Base-by-base conservation (phyloP, 2,797 vertebrate species). In the Zalophus californianus region DNA sequence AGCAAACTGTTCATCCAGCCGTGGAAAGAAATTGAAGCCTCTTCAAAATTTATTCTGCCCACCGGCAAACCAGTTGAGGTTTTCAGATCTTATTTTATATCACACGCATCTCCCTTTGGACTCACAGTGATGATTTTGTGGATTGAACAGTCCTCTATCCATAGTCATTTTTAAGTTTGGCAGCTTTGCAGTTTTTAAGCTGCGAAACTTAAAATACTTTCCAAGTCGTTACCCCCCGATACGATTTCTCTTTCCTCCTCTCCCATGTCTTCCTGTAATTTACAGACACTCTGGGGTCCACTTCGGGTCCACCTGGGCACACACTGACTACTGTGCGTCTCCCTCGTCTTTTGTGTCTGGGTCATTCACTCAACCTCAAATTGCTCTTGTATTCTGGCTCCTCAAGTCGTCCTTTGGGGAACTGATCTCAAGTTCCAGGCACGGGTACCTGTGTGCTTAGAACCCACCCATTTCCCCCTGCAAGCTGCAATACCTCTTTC, bases 21-120 rank as follows among this genome's bases (percentile, higher is more conserved):
- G 50, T 48, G 50, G 54, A 82, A 93, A 94, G 68, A 80, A 77
- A 95, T 1, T 35, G n/a, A 83, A 96, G 83, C 35, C 62, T 7
- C 79, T 52, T 89, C 83, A 73, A 80, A 93, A 97, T 82, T 52
- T 72, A 80, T 38, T 66, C 68, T 94, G 94, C 23, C 29, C 94
- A 66, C 2, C 56, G 29, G 79, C 48, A 90, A 91, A 77, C 64
- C 29, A 77, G 25, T 72, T 79, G 80, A 89, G 21, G 27, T 73
- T 87, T 48, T 75, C 94, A 60, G 93, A n/a, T 68, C 83, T 95
- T 82, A 70, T 82, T 83, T 94, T 84, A 83, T 13, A 79, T 48
- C 75, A 84, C 12, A 44, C 18, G 7, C 18, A 20, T 58, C 62
- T 93, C 27, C 3, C 56, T 84, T 90, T 73, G 15, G 27, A 86